A percentile compares a stretch with the other conserved stretches of the same genome.
These are phyloP conservation scores for Morpho deidamia DNA, from an alignment of 2,888 invertebrate genomes.

Conservation along the genomic window DNA sequence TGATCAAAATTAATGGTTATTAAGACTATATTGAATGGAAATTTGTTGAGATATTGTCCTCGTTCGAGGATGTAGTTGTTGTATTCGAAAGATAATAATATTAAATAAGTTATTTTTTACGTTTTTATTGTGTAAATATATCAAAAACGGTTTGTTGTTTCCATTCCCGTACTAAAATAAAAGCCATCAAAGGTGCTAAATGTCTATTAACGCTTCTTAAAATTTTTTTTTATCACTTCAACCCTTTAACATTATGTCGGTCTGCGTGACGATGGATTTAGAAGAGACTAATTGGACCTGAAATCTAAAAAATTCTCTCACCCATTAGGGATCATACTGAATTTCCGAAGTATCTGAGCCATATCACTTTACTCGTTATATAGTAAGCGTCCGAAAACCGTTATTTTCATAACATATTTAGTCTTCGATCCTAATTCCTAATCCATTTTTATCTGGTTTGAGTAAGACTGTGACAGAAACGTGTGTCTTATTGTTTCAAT, in stretches of 20 bases:
- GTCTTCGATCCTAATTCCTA: constrained; percentile 21
- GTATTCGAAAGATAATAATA: constrained; percentile 78
- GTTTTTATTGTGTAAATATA: constrained; percentile 76
- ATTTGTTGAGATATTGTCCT: constrained; percentile 76
- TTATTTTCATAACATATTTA: constrained; percentile 33
- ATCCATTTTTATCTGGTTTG: constrained; percentile 27
- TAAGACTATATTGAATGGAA: constrained; percentile 74
- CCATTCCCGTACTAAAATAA: constrained; percentile 60
- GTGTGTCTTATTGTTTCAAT: constrained; percentile 48
- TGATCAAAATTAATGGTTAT: constrained; percentile 60
- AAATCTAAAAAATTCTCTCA: constrained; percentile 7
- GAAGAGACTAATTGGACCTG: constrained; percentile 1
- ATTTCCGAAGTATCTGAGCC: constrained; percentile 17
- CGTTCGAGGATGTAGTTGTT: constrained; percentile 72
- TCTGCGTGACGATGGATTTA: constrained; percentile 30
- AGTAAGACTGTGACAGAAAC: constrained; percentile 29
- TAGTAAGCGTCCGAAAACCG: constrained; percentile 21
- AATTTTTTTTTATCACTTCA: constrained; percentile 42
- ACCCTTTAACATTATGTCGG: constrained; percentile 35
- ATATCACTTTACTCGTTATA: constrained; percentile 24
- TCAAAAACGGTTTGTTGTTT: constrained; percentile 69
- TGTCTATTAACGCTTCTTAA: constrained; percentile 74
- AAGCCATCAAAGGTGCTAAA: constrained; percentile 75
- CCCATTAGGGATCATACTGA: constrained; percentile 5
- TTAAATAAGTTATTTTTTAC: constrained; percentile 79